Evolutionary conservation across 2,888 invertebrate species (phyloP).

Genomic region (Nymphalis polychloros): DNA sequence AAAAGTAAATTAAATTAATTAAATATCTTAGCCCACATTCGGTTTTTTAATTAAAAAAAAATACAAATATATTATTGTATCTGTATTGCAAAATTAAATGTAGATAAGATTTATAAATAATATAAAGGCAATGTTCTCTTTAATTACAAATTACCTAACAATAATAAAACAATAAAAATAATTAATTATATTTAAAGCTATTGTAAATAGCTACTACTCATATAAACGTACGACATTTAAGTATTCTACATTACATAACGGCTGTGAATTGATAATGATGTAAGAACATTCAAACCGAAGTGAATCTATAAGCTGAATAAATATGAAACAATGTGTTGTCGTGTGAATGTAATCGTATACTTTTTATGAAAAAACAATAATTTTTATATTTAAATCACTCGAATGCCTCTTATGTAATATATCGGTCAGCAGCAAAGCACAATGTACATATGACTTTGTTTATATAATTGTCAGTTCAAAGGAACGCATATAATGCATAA

Average conservation of each 20-base stretch:
- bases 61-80: too few species aligned
- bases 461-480: neutral
- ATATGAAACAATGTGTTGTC: neutral
- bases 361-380: neutral
- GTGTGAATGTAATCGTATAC: neutral
- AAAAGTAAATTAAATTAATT: too few species aligned
- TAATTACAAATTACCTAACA: neutral
- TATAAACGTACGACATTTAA: neutral
- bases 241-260: conserved; percentile 5
- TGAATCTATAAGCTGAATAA: neutral
- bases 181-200: neutral
- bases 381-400: neutral
- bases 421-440: conserved; percentile 1
- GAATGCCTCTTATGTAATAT: neutral
- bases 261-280: conserved; percentile 3
- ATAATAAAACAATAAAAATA: conserved; percentile 4
- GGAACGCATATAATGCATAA: neutral
- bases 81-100: too few species aligned
- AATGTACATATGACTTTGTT: neutral
- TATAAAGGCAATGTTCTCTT: neutral
- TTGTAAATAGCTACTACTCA: neutral
- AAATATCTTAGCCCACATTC: too few species aligned
- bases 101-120: too few species aligned
- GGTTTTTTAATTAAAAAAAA: too few species aligned
- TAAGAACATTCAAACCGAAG: neutral